Base-by-base conservation (phyloP, 2,797 vertebrate genomes). In the Mormyrops boulengeri region DNA sequence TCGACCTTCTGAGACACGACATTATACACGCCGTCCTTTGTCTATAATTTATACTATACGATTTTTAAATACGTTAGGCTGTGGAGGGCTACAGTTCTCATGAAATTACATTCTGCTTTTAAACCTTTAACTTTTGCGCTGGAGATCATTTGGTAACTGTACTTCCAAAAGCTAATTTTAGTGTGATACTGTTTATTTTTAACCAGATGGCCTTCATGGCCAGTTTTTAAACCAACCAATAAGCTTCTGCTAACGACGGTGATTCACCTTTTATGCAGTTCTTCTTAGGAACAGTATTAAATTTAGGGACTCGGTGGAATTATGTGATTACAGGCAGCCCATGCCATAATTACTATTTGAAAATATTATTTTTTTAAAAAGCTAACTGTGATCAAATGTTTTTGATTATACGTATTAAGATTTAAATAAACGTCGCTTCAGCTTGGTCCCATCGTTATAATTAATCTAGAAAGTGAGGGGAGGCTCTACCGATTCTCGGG, bases 401-500 rank as follows among this genome's bases (percentile, higher is more conserved):
- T 44, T 44, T 80, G 73, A n/a, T 41, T n/a, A 44, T 8, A 80
- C 6, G n/a, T 41, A 19, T 41, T 41, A n/a, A 19, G 3, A 80
- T 41, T n/a, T 34, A 44, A 44, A 41, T 80, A 80, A 80, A 80
- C 38, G 73, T 80, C 2, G 73, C 38, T 80, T 80, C 38, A 41
- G 73, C 17, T 44, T 44, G 17, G 52, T 30, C 50, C 34, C 12
- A 26, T 87, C 26, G 11, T 38, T 87, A 41, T 38, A 19, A 34
- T 87, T 12, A 88, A 88, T 19, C 19, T 47, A 47, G 19, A 47
- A 55, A 77, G 19, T 55, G 47, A 17, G 14, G 50, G 66, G 44
- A 80, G 41, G 22, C 60, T 88, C 38, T 96, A 99, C 98, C 98
- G 98, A 96, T 95, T 96, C 91, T 96, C 97, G 0, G 98, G 97